Conservation (phyloP, 1,140 invertebrate species). For the Paraescarpia echinospica region DNA sequence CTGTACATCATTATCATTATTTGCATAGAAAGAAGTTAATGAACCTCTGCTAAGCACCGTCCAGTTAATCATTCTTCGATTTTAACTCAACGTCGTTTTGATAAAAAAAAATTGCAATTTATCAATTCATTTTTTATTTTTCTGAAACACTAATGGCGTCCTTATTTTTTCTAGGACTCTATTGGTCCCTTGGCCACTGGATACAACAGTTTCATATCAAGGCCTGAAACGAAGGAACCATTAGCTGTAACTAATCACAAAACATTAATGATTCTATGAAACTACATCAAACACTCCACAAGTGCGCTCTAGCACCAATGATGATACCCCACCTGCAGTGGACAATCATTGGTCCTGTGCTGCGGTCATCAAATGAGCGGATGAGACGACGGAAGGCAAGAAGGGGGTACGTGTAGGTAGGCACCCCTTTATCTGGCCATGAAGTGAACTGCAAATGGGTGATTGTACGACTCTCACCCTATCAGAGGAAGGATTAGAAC, state of each 20-base stretch:
- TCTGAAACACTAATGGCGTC: too few species aligned
- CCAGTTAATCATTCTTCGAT: too few species aligned
- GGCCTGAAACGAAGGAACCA: background rate
- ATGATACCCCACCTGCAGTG: constrained; percentile 75
- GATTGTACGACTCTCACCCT: constrained; percentile 63
- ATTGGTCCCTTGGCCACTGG: too few species aligned
- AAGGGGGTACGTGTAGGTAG: constrained; percentile 77
- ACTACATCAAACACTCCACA: background rate
- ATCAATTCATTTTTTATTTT: too few species aligned
- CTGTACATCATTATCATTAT: too few species aligned
- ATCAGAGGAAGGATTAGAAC: background rate
- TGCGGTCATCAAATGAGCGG: constrained; percentile 75
- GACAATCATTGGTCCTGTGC: constrained; percentile 81
- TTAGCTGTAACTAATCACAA: background rate
- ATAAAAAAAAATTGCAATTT: too few species aligned
- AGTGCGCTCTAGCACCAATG: background rate
- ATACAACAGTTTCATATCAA: too few species aligned
- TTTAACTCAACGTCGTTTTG: too few species aligned
- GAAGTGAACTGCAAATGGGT: constrained; percentile 95
- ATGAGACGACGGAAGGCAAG: constrained; percentile 84
- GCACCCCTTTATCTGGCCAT: constrained; percentile 93
- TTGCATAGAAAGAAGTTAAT: too few species aligned
- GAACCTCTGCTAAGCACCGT: too few species aligned
- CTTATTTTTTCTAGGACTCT: too few species aligned
- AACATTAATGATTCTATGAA: background rate